A percentile compares a stretch with the other conserved stretches of the same genome.
Evolutionary conservation across 1,140 invertebrate genomes (phyloP).

Genomic region (Diorhabda sublineata): DNA sequence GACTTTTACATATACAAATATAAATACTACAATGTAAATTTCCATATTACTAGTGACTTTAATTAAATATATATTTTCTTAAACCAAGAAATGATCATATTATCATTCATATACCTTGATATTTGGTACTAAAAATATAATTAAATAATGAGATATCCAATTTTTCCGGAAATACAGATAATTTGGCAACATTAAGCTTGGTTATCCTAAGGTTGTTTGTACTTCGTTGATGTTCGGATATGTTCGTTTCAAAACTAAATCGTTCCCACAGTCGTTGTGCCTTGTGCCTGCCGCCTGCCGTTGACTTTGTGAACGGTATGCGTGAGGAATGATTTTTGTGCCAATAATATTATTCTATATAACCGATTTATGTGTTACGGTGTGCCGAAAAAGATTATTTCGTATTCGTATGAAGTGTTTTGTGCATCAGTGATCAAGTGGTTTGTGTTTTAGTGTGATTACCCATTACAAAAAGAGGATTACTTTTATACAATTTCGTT

Average conservation of each 20-base stretch:
- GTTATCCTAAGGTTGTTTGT: background rate
- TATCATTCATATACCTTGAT: too few species aligned
- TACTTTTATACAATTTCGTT: background rate
- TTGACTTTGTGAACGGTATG: slow-evolving; percentile 20
- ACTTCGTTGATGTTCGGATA: slow-evolving; percentile 8
- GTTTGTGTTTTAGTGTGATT: slow-evolving; percentile 13
- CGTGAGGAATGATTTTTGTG: slow-evolving; percentile 17
- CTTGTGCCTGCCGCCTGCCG: slow-evolving; percentile 19
- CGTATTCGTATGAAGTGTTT: slow-evolving; percentile 3
- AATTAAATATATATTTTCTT: too few species aligned
- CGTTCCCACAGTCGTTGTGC: slow-evolving; percentile 15
- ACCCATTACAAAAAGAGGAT: slow-evolving; percentile 11
- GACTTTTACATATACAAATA: too few species aligned
- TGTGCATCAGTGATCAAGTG: slow-evolving; percentile 17
- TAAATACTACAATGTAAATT: too few species aligned
- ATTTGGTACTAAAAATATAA: too few species aligned
- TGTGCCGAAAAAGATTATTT: background rate
- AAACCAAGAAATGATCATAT: too few species aligned
- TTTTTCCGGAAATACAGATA: background rate
- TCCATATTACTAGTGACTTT: too few species aligned
- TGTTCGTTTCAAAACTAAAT: slow-evolving; percentile 13
- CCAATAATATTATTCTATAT: slow-evolving; percentile 14
- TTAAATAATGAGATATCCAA: too few species aligned
- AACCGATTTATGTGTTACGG: slow-evolving; percentile 6
- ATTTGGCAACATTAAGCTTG: background rate